These are phyloP conservation scores for Gallinago solitaria DNA, from an alignment of 2,797 vertebrate genomes.

Conservation along the genomic window DNA sequence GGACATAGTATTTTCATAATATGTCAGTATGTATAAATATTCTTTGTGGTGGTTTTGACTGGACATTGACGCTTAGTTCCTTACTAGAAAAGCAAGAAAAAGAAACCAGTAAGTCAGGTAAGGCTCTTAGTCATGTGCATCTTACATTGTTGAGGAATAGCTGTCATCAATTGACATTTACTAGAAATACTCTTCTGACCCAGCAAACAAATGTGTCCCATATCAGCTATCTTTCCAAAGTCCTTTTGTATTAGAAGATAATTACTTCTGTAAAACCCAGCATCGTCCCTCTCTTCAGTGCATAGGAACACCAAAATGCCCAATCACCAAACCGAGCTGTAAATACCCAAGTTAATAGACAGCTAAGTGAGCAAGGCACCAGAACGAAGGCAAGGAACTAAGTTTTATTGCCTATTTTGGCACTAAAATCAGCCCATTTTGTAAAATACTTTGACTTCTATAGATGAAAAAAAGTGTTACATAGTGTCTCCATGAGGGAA, in stretches of 20 bases:
- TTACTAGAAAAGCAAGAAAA: neutral
- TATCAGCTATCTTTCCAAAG: neutral
- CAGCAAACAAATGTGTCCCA: neutral
- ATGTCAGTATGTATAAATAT: neutral
- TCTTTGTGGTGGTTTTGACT: neutral
- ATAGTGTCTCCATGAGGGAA: neutral
- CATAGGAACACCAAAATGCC: neutral
- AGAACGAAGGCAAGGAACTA: neutral
- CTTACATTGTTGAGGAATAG: neutral
- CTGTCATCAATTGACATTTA: neutral
- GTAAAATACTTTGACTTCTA: neutral
- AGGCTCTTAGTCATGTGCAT: neutral
- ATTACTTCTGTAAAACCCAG: neutral
- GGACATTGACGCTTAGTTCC: neutral
- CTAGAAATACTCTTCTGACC: neutral
- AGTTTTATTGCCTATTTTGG: neutral
- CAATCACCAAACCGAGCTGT: neutral
- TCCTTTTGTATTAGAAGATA: neutral
- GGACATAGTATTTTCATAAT: neutral
- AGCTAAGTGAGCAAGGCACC: neutral
- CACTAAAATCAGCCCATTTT: neutral
- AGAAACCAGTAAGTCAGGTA: slow-evolving; percentile 14
- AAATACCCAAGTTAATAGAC: neutral
- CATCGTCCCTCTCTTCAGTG: neutral
- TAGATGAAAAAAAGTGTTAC: neutral